Percentiles rank a stretch among this genome's conserved stretches.
These are phyloP conservation scores for Pantherophis alleghaniensis DNA, from an alignment of 2,797 vertebrate species.

Conservation along the genomic window DNA sequence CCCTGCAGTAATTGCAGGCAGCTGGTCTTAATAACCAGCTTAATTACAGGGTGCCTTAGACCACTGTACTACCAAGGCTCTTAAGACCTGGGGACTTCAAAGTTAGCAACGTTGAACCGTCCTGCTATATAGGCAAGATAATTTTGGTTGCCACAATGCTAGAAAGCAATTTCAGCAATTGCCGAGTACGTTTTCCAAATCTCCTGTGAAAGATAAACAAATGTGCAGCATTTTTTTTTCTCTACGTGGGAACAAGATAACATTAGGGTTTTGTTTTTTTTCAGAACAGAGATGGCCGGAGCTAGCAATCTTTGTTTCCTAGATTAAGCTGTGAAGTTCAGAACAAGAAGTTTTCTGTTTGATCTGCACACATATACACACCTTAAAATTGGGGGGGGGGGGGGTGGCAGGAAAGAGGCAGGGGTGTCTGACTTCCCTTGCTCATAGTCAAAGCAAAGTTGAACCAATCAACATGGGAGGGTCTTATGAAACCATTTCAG, in stretches of 20 bases:
- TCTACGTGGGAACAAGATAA: not conserved
- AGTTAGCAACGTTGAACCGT: too few species aligned
- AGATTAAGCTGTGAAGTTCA: not conserved
- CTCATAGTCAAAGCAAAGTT: slow-evolving; percentile 28
- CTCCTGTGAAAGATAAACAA: not conserved
- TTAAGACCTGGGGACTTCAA: not conserved
- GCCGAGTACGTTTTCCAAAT: not conserved
- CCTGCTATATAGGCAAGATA: not conserved
- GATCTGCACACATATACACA: not conserved
- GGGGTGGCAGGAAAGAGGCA: too few species aligned
- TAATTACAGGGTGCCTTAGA: too few species aligned
- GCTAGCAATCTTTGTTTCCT: not conserved
- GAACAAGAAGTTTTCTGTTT: not conserved
- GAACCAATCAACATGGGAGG: slow-evolving; percentile 47
- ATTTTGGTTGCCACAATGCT: not conserved
- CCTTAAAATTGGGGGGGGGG: not conserved
- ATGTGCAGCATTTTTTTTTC: not conserved
- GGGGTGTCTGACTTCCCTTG: not conserved
- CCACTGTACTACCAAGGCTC: too few species aligned
- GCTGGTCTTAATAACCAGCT: too few species aligned
- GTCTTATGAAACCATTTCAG: slow-evolving; percentile 37
- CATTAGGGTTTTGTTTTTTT: not conserved
- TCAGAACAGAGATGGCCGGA: not conserved
- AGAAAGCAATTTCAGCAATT: not conserved
- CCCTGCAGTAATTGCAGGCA: too few species aligned